Evolutionary conservation across 2,888 invertebrate species (phyloP).

Genomic region (Eupithecia dodoneata): DNA sequence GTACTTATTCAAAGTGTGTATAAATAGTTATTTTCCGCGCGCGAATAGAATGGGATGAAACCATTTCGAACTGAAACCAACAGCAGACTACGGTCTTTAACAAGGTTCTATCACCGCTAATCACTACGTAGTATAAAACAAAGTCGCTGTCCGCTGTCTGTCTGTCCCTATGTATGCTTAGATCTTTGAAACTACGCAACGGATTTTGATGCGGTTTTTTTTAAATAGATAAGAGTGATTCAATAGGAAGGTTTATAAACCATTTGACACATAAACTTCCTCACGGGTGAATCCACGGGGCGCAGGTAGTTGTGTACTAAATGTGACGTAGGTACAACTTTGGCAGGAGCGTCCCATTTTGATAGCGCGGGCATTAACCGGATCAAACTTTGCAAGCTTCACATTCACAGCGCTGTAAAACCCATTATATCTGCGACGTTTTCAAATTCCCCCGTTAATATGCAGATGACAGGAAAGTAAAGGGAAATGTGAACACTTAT

Average conservation of each 20-base stretch:
- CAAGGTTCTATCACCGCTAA: not conserved
- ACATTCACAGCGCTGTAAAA: not conserved
- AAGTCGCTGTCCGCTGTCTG: too few relatives aligned
- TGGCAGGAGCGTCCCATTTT: not conserved
- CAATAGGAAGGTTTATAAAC: too few relatives aligned
- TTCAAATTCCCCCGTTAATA: constrained; percentile 40
- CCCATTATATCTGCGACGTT: constrained; percentile 20
- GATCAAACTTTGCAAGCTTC: not conserved
- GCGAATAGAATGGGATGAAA: not conserved
- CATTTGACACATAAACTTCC: too few relatives aligned
- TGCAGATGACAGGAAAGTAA: constrained; percentile 36
- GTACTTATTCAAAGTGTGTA: not conserved
- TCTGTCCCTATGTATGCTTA: too few relatives aligned
- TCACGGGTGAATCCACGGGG: too few relatives aligned
- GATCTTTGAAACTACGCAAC: too few relatives aligned
- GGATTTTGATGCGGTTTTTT: too few relatives aligned
- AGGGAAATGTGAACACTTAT: constrained; percentile 51
- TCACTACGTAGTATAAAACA: too few relatives aligned
- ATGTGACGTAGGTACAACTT: not conserved
- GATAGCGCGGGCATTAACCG: not conserved
- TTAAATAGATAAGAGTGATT: too few relatives aligned
- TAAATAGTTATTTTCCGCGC: not conserved
- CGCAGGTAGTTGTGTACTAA: not conserved
- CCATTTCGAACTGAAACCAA: not conserved
- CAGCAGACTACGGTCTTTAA: not conserved